phyloP scores from a whole-genome alignment of 2,888 invertebrate genomes.

The Steinernema scapterisci region DNA sequence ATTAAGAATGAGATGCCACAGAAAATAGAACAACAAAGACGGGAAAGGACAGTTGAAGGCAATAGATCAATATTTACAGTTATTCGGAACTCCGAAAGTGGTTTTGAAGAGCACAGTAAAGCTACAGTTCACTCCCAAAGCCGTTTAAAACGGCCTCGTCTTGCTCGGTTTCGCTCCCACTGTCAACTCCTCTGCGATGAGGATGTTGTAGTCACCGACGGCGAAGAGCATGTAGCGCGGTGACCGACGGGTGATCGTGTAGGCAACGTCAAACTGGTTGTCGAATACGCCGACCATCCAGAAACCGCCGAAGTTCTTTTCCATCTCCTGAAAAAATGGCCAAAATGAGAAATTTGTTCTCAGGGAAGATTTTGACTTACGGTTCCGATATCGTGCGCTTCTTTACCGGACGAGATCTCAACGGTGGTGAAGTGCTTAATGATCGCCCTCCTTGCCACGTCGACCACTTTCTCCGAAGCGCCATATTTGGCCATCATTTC shows the following conservation, averaged over 20 bases:
- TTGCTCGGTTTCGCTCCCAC: conserved; percentile 4
- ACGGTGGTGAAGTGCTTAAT: conserved; percentile 36
- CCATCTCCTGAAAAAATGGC: conserved; percentile 41
- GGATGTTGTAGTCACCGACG: conserved; percentile 42
- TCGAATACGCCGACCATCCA: conserved; percentile 51
- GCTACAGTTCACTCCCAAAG: background rate
- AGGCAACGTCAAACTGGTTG: conserved; percentile 46
- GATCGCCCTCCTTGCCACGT: conserved; percentile 35
- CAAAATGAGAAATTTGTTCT: too few species aligned
- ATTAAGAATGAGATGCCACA: conserved; percentile 16
- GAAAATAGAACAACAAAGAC: background rate
- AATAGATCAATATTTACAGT: conserved; percentile 22
- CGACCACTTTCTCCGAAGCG: background rate
- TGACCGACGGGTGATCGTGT: conserved; percentile 51
- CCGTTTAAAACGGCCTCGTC: background rate
- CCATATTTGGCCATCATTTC: conserved; percentile 14
- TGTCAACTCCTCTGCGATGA: conserved; percentile 43
- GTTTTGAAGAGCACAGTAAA: background rate
- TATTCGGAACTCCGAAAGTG: conserved; percentile 16
- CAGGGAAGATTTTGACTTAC: conserved; percentile 24
- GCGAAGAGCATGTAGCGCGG: conserved; percentile 44
- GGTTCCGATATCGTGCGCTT: conserved; percentile 40
- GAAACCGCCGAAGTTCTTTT: conserved; percentile 40
- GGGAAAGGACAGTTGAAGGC: background rate
- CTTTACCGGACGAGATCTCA: conserved; percentile 38